Evolutionary conservation across 2,888 invertebrate species (phyloP).

Genomic region (Phortica okadai): DNA sequence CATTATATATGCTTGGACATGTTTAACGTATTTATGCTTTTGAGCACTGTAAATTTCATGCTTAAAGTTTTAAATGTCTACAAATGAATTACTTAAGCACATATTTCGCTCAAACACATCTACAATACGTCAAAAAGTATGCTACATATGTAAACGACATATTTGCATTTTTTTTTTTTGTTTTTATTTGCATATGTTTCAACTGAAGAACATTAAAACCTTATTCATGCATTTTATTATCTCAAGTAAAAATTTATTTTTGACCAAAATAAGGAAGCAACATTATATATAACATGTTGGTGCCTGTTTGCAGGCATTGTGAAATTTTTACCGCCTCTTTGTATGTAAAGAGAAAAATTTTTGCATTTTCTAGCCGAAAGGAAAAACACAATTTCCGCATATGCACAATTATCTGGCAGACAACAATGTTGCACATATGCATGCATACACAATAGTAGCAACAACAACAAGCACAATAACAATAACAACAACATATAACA

Average conservation of each 20-base stretch:
- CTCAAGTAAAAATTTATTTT: not conserved
- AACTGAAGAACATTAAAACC: not conserved
- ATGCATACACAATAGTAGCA: not conserved
- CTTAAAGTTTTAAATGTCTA: conserved; percentile 5
- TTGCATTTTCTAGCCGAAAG: conserved; percentile 3
- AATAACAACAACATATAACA: not conserved
- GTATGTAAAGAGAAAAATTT: not conserved
- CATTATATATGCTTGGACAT: conserved; percentile 18
- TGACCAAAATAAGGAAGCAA: not conserved
- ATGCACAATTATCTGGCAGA: conserved; percentile 19
- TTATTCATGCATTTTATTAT: not conserved
- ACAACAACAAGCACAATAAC: not conserved
- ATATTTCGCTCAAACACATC: not conserved
- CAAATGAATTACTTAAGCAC: not conserved
- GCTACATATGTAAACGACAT: not conserved
- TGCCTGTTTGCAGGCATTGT: not conserved
- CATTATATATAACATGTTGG: not conserved
- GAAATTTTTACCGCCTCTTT: not conserved
- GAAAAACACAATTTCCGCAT: conserved; percentile 25
- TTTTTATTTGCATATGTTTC: not conserved
- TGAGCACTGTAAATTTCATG: not conserved
- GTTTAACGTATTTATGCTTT: conserved; percentile 8
- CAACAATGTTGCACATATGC: not conserved
- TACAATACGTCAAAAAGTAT: not conserved
- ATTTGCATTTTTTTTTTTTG: not conserved